phyloP scores from a whole-genome alignment of 2,888 invertebrate species.

The Girardia tigrina region DNA sequence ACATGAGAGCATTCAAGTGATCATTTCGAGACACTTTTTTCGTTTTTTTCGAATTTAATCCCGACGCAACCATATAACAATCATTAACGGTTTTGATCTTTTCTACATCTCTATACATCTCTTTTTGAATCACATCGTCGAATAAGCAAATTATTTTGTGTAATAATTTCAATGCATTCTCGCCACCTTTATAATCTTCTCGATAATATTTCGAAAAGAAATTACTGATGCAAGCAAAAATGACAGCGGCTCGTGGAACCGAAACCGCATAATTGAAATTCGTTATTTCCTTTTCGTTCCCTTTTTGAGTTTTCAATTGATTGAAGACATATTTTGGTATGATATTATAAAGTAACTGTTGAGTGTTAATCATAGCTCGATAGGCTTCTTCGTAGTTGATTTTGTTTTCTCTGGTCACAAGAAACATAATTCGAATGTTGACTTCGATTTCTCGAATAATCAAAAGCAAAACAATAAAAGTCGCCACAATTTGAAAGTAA shows the following conservation, averaged over 20 bases:
- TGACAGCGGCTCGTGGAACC: conserved; percentile 71
- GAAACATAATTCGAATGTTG: not conserved
- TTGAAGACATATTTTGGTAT: conserved; percentile 30
- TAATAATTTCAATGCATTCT: conserved; percentile 80
- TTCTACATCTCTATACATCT: conserved; percentile 60
- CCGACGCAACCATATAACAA: conserved; percentile 92
- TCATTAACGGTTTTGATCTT: conserved; percentile 94
- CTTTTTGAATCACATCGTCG: conserved; percentile 15
- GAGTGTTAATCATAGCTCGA: conserved; percentile 2
- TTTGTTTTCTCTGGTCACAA: not conserved
- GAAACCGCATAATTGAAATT: conserved; percentile 33
- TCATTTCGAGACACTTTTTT: conserved; percentile 59
- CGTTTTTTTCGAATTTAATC: conserved; percentile 65
- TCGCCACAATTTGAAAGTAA: not conserved
- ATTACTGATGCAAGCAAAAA: conserved; percentile 88
- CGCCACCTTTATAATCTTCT: conserved; percentile 52
- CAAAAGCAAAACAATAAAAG: not conserved
- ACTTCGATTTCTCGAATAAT: not conserved
- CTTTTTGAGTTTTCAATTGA: conserved; percentile 1
- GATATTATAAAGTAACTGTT: conserved; percentile 29
- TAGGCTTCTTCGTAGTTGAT: conserved; percentile 12
- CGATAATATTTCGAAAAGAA: conserved; percentile 66
- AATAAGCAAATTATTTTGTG: conserved; percentile 56
- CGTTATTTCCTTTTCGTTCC: not conserved
- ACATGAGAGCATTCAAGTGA: conserved; percentile 51